A percentile compares a stretch with the other conserved stretches of the same genome.
phyloP scores from a whole-genome alignment of 53 echinoderm and acorn worm genomes.

The Henricia sp. region DNA sequence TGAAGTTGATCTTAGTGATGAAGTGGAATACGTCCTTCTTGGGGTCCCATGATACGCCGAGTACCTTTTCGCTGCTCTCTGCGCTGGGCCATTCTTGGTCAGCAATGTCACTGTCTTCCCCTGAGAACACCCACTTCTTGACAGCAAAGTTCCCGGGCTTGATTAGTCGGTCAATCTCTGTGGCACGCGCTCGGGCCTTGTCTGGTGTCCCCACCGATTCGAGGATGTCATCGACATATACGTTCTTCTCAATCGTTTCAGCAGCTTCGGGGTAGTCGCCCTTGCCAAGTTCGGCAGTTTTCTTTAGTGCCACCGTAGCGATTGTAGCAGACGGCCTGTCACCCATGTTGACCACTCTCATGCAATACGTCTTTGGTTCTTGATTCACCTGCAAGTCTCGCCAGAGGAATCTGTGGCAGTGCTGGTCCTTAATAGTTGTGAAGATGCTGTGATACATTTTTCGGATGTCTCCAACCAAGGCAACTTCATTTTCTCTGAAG shows the following conservation, averaged over 20 bases:
- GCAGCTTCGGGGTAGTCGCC: constrained; percentile 20
- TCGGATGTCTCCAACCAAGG: constrained; percentile 40
- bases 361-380: constrained; percentile 55
- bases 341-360: constrained; percentile 56
- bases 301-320: no score
- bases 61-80: constrained; percentile 24
- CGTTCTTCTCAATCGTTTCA: constrained; percentile 43
- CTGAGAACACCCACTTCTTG: background rate
- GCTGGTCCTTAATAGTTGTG: constrained; percentile 5
- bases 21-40: constrained; percentile 25
- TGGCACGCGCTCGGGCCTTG: background rate
- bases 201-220: constrained; percentile 20
- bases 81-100: background rate
- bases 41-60: constrained; percentile 47
- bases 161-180: no score
- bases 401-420: constrained; percentile 63
- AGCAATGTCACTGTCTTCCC: background rate
- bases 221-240: constrained; percentile 63
- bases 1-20: no score
- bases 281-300: constrained; percentile 44
- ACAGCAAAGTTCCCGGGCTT: no score
- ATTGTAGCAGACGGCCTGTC: constrained; percentile 63
- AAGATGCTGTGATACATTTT: constrained; percentile 60
- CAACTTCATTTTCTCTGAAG: constrained; percentile 1
- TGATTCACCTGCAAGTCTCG: constrained; percentile 11